phyloP scores from a whole-genome alignment of 2,888 invertebrate genomes.

The Neocrepidodera transversa region DNA sequence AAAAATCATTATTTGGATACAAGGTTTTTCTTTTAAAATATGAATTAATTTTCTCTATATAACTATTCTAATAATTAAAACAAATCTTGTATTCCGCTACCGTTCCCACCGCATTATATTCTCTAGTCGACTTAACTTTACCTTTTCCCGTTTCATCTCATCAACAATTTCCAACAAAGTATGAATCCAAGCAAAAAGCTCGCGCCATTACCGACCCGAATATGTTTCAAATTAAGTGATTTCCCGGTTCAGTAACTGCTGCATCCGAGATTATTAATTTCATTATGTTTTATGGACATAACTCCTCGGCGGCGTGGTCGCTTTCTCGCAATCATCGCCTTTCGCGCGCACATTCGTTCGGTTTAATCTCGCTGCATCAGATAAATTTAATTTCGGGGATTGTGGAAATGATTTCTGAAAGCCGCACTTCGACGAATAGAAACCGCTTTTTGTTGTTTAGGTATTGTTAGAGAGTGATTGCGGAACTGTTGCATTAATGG shows the following conservation, averaged over 20 bases:
- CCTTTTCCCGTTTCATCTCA: slow-evolving; percentile 14
- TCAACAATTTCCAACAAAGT: slow-evolving; percentile 15
- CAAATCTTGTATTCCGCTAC: too few species aligned
- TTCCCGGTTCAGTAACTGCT: slow-evolving; percentile 49
- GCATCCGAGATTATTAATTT: slow-evolving; percentile 50
- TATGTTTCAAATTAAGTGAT: slow-evolving; percentile 50
- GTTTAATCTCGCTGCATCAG: slow-evolving; percentile 45
- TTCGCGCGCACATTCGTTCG: slow-evolving; percentile 34
- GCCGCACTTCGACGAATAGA: slow-evolving; percentile 24
- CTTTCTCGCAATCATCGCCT: slow-evolving; percentile 16
- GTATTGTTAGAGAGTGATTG: slow-evolving; percentile 7
- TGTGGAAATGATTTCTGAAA: slow-evolving; percentile 42
- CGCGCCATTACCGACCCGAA: slow-evolving; percentile 34
- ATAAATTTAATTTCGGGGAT: slow-evolving; percentile 46
- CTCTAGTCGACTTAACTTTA: not conserved
- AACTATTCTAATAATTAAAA: too few species aligned
- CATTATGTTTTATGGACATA: slow-evolving; percentile 50
- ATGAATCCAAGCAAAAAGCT: slow-evolving; percentile 28
- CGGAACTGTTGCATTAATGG: slow-evolving; percentile 19
- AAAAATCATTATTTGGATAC: too few species aligned
- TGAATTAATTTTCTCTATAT: too few species aligned
- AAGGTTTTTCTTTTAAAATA: too few species aligned
- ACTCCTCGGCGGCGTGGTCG: slow-evolving; percentile 40
- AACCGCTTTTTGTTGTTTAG: slow-evolving; percentile 16
- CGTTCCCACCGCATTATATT: not conserved